Evolutionary conservation across 2,113 vertebrate species (phyloP).

Genomic region (Rhabdornis inornatus): DNA sequence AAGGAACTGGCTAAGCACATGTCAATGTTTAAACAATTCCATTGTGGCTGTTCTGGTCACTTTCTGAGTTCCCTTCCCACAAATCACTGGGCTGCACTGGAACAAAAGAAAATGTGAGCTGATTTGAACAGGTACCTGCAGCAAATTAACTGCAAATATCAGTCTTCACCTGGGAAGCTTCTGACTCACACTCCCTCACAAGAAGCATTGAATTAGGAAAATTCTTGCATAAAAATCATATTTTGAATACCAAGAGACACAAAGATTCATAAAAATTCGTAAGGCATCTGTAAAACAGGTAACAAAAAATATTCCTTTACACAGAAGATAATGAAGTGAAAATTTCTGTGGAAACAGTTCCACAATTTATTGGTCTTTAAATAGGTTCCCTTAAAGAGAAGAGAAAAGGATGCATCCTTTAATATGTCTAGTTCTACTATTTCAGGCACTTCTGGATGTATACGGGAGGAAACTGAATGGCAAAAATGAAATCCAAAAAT

Average conservation of each 20-base stretch:
- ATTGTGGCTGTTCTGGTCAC: background rate
- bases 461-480: background rate
- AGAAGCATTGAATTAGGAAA: background rate
- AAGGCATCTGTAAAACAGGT: background rate
- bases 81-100: background rate
- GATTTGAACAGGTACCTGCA: background rate
- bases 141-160: background rate
- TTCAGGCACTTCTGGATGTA: background rate
- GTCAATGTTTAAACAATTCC: background rate
- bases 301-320: background rate
- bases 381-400: background rate
- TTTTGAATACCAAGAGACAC: background rate
- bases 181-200: background rate
- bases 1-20: background rate
- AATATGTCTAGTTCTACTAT: background rate
- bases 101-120: background rate
- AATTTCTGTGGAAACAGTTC: background rate
- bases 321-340: background rate
- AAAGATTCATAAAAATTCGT: background rate
- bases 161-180: background rate
- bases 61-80: background rate
- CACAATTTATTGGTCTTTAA: background rate
- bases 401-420: background rate
- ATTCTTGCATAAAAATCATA: background rate
- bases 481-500: background rate